phyloP scores from a whole-genome alignment of 1,140 invertebrate genomes.

The Araneus ventricosus region DNA sequence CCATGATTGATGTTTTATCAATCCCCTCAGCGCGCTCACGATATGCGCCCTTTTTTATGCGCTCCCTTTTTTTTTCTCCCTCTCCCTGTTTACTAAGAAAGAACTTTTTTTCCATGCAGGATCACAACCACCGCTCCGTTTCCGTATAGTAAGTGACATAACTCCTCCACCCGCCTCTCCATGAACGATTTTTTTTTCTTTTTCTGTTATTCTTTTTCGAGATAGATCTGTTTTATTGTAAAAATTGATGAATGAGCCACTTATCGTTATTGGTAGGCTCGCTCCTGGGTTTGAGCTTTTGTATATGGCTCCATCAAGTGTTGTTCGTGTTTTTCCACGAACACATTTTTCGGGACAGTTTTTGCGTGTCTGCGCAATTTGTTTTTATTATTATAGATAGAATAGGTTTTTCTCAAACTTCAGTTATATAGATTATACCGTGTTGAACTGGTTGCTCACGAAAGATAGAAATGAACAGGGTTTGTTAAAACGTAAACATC shows the following conservation, averaged over 20 bases:
- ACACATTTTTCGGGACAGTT: not conserved
- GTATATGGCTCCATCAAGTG: slow-evolving; percentile 59
- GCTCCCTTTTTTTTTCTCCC: not conserved
- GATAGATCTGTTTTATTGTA: slow-evolving; percentile 70
- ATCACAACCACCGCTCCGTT: slow-evolving; percentile 33
- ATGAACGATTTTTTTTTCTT: not conserved
- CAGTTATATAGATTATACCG: not conserved
- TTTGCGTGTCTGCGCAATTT: not conserved
- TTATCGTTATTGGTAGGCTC: slow-evolving; percentile 72
- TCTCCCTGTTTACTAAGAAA: slow-evolving; percentile 62
- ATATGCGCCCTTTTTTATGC: slow-evolving; percentile 6
- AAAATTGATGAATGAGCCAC: slow-evolving; percentile 74
- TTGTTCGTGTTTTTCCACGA: slow-evolving; percentile 32
- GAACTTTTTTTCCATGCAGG: slow-evolving; percentile 56
- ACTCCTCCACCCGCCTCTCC: slow-evolving; percentile 4
- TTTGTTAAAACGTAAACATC: not conserved
- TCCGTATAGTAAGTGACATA: slow-evolving; percentile 43
- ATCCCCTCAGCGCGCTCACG: slow-evolving; percentile 64
- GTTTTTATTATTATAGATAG: not conserved
- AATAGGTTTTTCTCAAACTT: not conserved
- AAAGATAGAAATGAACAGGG: not conserved
- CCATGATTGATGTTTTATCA: slow-evolving; percentile 75
- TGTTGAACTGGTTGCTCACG: not conserved
- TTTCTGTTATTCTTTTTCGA: not conserved
- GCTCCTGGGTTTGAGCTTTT: slow-evolving; percentile 29